phyloP scores from a whole-genome alignment of 2,888 invertebrate species.

The Caenorhabditis sp. region DNA sequence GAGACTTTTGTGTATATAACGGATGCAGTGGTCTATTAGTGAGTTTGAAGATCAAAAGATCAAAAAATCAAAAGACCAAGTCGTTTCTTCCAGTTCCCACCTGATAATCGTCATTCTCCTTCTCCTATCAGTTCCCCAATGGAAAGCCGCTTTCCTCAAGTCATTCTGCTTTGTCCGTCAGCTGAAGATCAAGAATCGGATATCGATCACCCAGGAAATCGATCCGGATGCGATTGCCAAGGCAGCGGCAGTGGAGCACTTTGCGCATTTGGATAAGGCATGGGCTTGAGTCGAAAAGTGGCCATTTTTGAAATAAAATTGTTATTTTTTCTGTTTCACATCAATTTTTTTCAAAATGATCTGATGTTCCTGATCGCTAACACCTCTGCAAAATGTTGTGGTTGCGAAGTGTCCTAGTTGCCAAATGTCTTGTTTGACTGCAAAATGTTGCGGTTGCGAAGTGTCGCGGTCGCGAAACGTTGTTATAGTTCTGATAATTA shows the following conservation, averaged over 20 bases:
- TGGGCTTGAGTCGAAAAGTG: slow-evolving; percentile 42
- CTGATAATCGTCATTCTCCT: slow-evolving; percentile 25
- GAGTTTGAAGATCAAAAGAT: neutral
- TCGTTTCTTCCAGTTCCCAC: slow-evolving; percentile 45
- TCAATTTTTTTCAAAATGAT: too few species aligned
- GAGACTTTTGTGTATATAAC: slow-evolving; percentile 33
- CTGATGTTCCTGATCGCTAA: too few species aligned
- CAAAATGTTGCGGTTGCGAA: too few species aligned
- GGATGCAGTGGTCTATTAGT: slow-evolving; percentile 39
- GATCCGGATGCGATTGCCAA: slow-evolving; percentile 13
- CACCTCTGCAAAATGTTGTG: too few species aligned
- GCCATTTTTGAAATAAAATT: too few species aligned
- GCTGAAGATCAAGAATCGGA: neutral
- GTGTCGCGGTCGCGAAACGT: too few species aligned
- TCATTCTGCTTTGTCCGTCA: neutral
- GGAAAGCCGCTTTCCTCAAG: slow-evolving; percentile 21
- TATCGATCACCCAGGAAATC: slow-evolving; percentile 6
- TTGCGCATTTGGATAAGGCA: slow-evolving; percentile 30
- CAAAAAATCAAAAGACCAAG: too few species aligned
- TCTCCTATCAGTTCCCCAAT: slow-evolving; percentile 21
- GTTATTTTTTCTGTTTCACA: too few species aligned
- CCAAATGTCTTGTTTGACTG: too few species aligned
- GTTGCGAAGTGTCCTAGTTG: too few species aligned
- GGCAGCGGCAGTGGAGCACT: slow-evolving; percentile 11
- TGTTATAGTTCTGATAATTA: too few species aligned